Evolutionary conservation across 2,888 invertebrate genomes (phyloP).

Genomic region (Tetramorium bicarinatum): DNA sequence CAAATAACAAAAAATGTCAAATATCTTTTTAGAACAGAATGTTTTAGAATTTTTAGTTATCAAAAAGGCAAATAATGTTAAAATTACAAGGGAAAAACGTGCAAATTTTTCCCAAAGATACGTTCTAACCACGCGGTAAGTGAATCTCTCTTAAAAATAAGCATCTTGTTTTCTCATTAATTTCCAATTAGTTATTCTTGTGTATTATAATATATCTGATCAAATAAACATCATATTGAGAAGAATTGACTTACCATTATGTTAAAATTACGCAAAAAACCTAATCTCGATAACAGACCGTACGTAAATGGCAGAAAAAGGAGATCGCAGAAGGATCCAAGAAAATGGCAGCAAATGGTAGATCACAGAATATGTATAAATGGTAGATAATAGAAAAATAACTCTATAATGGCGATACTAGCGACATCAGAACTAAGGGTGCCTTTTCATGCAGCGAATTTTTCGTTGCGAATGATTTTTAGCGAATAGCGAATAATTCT

Average conservation of each 20-base stretch:
- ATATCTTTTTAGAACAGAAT: neutral
- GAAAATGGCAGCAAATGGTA: neutral
- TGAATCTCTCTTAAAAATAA: conserved; percentile 34
- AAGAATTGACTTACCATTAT: conserved; percentile 29
- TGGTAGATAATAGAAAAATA: too few relatives aligned
- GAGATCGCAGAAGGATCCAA: too few relatives aligned
- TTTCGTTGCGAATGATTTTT: too few relatives aligned
- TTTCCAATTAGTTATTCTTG: conserved; percentile 27
- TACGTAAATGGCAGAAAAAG: too few relatives aligned
- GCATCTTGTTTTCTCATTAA: conserved; percentile 53
- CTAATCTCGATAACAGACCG: neutral
- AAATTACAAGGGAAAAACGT: neutral
- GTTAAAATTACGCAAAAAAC: neutral
- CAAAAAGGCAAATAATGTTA: neutral
- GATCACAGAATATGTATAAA: too few relatives aligned
- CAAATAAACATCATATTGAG: conserved; percentile 54
- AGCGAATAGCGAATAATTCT: too few relatives aligned
- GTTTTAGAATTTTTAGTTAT: too few relatives aligned
- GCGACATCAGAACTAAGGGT: too few relatives aligned
- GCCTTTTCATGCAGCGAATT: too few relatives aligned
- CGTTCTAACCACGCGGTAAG: neutral
- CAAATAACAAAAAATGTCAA: neutral
- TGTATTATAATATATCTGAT: neutral
- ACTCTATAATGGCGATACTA: too few relatives aligned
- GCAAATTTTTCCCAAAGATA: neutral